A percentile compares a stretch with the other conserved stretches of the same genome.
These are phyloP conservation scores for Pristionchus maxplancki DNA, from an alignment of 2,888 invertebrate genomes.

Conservation along the genomic window DNA sequence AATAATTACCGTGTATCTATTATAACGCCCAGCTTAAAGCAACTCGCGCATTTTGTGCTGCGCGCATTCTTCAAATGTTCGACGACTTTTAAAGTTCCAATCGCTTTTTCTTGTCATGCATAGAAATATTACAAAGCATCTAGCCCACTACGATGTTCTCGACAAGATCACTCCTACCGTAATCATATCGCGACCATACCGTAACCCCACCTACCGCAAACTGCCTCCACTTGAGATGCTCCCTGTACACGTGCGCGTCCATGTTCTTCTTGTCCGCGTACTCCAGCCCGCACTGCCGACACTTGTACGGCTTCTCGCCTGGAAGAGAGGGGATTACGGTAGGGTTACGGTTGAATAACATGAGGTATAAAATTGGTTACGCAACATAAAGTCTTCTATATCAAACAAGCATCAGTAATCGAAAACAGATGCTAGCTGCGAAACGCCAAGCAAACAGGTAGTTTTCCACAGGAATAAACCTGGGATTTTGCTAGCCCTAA, in stretches of 20 bases:
- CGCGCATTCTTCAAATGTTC: not conserved
- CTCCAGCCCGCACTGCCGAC: slow-evolving; percentile 68
- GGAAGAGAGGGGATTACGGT: slow-evolving; percentile 14
- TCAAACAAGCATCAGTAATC: too few relatives aligned
- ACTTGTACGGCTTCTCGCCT: slow-evolving; percentile 73
- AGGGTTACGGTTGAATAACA: not conserved
- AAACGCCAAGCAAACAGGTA: not conserved
- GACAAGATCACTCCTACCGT: too few relatives aligned
- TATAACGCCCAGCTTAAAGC: too few relatives aligned
- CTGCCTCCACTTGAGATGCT: not conserved
- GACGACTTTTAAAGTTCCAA: not conserved
- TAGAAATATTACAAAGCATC: too few relatives aligned
- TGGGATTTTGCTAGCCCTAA: too few relatives aligned
- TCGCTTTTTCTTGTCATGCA: too few relatives aligned
- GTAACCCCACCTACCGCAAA: not conserved
- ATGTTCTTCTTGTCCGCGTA: slow-evolving; percentile 76
- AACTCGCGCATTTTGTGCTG: not conserved
- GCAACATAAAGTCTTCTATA: not conserved
- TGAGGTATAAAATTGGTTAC: not conserved
- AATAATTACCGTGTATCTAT: too few relatives aligned
- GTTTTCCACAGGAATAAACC: too few relatives aligned
- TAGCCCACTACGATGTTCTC: too few relatives aligned
- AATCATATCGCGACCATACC: not conserved
- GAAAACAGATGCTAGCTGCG: not conserved
- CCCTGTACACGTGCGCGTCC: slow-evolving; percentile 70